Evolutionary conservation across 2,888 invertebrate genomes (phyloP).

Genomic region (Oasisia sp.): DNA sequence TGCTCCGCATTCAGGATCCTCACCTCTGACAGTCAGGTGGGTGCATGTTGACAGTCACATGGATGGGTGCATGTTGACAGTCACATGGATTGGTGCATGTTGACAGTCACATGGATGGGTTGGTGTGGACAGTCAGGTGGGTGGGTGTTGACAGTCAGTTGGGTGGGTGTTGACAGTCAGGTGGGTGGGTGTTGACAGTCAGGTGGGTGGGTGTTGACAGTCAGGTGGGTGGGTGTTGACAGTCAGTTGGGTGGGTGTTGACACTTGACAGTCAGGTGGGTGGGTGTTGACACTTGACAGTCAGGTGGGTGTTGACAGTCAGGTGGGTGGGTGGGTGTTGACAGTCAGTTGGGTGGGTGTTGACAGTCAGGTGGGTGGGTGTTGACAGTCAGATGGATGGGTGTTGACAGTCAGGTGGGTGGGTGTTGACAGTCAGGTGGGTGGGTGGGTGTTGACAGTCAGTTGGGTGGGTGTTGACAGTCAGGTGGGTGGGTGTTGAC

Average conservation of each 20-base stretch:
- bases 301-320: no score
- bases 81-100: neutral
- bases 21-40: constrained; percentile 74
- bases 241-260: no score
- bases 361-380: no score
- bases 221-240: neutral
- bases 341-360: neutral
- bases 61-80: neutral
- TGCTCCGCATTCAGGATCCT: constrained; percentile 91
- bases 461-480: neutral
- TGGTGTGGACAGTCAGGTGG: neutral
- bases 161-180: neutral
- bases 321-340: neutral
- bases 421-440: no score
- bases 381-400: neutral
- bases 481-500: neutral
- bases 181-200: neutral
- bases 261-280: neutral
- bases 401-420: no score
- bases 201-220: neutral
- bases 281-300: neutral
- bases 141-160: neutral
- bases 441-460: neutral
- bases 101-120: no score
- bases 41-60: neutral